Evolutionary conservation across 2,797 vertebrate genomes (phyloP), one percentile per base, ranked within the genome.

Genomic region (Falco rusticolus): DNA sequence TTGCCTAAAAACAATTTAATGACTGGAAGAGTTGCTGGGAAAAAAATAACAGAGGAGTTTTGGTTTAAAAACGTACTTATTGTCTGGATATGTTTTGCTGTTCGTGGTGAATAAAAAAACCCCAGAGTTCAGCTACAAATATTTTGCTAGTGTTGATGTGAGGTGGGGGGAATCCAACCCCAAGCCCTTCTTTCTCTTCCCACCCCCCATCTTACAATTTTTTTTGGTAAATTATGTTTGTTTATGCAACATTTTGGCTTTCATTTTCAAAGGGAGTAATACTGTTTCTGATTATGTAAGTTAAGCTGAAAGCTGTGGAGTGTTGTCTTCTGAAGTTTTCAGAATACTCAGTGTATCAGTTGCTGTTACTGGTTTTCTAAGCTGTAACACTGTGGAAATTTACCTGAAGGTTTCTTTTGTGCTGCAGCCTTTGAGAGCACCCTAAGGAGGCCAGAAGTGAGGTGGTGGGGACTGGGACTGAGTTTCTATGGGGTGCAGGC

Each of bases 31-130:
- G 60, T 45, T 91, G 72, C 87, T 87, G 90, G 61, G 43, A 28
- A 88, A 89, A 87, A 79, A 61, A 48, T 2, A 47, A 54, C 75
- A 84, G 64, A 75, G 69, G 59, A 76, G 14, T 57, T 87, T 50
- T n/a, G 29, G 6, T 97, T 94, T 78, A 60, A 77, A 97, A 96
- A 70, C 25, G 33, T 87, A 16, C 43, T 84, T 96, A 83, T 25
- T 95, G 53, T 78, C 94, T 92, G 94, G 85, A 79, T 96, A 63
- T 53, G 41, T 82, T 92, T 86, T 94, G 59, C 75, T 94, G 72
- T 95, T 96, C 1, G 4, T 75, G 24, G 75, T 84, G 71, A 90
- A 48, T 91, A 18, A 78, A 81, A 91, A 72, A 51, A 22, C 8
- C 2, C 2, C 28, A 64, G 47, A 65, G n/a, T 89, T 89, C 31